Evolutionary conservation across 2,888 invertebrate species (phyloP).

Genomic region (Morpho helenor): DNA sequence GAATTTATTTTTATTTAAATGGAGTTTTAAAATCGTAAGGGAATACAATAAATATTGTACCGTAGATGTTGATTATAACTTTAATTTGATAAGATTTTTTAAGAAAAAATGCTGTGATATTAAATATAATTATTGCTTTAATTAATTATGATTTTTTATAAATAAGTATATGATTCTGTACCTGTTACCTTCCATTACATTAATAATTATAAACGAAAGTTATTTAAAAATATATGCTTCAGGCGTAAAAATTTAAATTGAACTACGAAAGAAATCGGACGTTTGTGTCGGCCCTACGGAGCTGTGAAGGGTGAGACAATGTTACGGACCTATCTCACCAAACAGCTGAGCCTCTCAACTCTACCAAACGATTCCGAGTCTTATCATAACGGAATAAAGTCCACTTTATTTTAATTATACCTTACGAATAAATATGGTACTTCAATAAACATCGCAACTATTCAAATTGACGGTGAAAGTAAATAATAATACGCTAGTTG

Average conservation of each 20-base stretch:
- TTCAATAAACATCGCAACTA: background rate
- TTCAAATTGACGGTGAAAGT: background rate
- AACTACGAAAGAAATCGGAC: background rate
- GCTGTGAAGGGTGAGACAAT: slow-evolving; percentile 25
- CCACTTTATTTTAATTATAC: background rate
- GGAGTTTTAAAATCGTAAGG: no score
- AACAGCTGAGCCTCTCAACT: slow-evolving; percentile 29
- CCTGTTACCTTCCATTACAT: no score
- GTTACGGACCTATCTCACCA: slow-evolving; percentile 27
- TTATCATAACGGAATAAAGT: slow-evolving; percentile 7
- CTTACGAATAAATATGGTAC: background rate
- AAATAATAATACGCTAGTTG: background rate
- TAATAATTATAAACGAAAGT: no score
- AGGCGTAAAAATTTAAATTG: no score
- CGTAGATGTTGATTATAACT: background rate
- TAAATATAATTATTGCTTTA: no score
- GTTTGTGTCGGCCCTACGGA: slow-evolving; percentile 2
- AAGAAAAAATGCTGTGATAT: background rate
- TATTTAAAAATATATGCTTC: no score
- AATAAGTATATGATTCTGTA: no score
- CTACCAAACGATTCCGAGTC: slow-evolving; percentile 8
- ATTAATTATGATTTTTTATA: no score
- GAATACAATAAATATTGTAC: no score
- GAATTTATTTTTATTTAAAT: no score
- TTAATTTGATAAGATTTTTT: background rate